Evolutionary conservation across 2,888 invertebrate species (phyloP), one percentile per base, ranked within the genome.

Genomic region (Cerastoderma edule): DNA sequence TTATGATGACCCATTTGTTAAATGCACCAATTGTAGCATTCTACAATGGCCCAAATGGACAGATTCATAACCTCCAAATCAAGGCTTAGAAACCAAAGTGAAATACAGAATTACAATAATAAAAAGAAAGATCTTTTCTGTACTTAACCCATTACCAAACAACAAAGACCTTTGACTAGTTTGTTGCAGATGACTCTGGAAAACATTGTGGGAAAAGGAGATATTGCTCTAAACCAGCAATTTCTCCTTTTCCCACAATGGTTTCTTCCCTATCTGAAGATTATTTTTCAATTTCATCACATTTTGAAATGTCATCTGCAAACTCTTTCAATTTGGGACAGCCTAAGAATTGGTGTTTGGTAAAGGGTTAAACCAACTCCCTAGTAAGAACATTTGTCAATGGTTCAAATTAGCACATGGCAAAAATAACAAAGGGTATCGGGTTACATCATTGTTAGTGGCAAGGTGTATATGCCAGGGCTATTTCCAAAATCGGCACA

Each of bases 91-190:
- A n/a, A n/a, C n/a, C n/a, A n/a, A n/a, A n/a, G n/a, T n/a, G n/a
- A n/a, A n/a, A n/a, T n/a, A n/a, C n/a, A n/a, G n/a, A n/a, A n/a
- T n/a, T n/a, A n/a, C n/a, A n/a, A n/a, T n/a, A n/a, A n/a, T n/a
- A n/a, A n/a, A n/a, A n/a, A n/a, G n/a, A n/a, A n/a, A n/a, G n/a
- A n/a, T n/a, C n/a, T n/a, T n/a, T n/a, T n/a, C n/a, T n/a, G n/a
- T n/a, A n/a, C n/a, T 57, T 57, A 57, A 57, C 57, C 57, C 57
- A 32, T 57, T 57, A 30, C 57, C 4, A 54, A 24, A 54, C 28
- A 54, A 27, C 13, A 19, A 54, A 13, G 10, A 6, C 28, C 28
- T 54, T 33, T 57, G 57, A 30, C 57, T 5, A 3, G 19, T 16
- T 5, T n/a, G 5, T 2, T n/a, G 22, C 8, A 27, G 28, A 54